Base-by-base conservation (phyloP, 2,888 invertebrate genomes). In the Homarus gammarus region DNA sequence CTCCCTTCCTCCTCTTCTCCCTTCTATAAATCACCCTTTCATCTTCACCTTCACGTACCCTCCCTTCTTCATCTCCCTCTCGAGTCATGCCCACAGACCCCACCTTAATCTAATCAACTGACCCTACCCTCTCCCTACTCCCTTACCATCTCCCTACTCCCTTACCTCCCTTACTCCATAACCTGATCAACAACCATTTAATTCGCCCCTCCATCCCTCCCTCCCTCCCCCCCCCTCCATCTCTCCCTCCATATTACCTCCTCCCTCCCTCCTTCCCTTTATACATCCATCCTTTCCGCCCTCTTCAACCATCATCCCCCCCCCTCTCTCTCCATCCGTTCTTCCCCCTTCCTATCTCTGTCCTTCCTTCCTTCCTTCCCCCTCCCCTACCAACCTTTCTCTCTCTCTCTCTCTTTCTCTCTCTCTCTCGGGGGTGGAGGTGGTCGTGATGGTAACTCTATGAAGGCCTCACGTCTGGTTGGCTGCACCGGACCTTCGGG, bases 381-480 rank as follows among this genome's bases (percentile, higher is more conserved):
- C 40, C 70, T 10, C 49, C 70, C 70, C 70, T 70, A 40, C 49
- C 40, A 31, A 68, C 33, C 70, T 18, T 40, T 44, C 64, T 49
- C 68, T 70, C 70, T 44, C 68, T 27, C 82, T 49, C 70, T 70
- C 22, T 82, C 68, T 27, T 82, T 68, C 82, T 33, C 22, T 27
- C 82, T 27, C 64, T n/a, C 79, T 31, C 51, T 56, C 78, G 56
- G 56, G 8, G 36, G 78, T 1, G 15, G 15, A 18, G 78, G 18
- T 5, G 77, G 44, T 77, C 44, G 78, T 78, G 56, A 56, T 33
- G 78, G 56, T 56, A 56, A 56, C 56, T 38, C 78, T 22, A 38
- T 56, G 78, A 6, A 33, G 51, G 56, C 78, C 78, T 78, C 78
- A 78, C 78, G 78, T 78, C 78, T 78, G 36, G 33, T 12, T 38